Base-by-base conservation (phyloP, 2,888 invertebrate species). In the Liopterus haemorrhoidalis region DNA sequence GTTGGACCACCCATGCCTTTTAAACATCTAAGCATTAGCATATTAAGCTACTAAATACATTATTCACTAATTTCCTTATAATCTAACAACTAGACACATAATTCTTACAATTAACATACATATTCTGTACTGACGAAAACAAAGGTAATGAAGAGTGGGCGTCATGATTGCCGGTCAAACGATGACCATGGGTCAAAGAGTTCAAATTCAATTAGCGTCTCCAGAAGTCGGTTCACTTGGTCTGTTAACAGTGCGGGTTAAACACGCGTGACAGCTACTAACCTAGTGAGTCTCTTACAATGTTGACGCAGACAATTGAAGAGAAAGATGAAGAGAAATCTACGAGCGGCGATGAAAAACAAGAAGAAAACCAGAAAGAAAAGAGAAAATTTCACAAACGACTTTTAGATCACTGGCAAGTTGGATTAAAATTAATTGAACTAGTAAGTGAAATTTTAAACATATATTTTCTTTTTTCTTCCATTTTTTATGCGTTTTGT, bases 391-490 rank as follows among this genome's bases (percentile, higher is more conserved):
- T 15, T 53, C 49, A 42, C 53, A 52, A 41, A 49, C 48, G 4
- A 28, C 66, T 49, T 41, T 70, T 71, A 59, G 67, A 71, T 57
- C 64, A 75, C 64, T 76, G 79, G 72, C 77, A 77, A 46, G 64
- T 79, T 32, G 70, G 75, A 1, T 65, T 79, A 5, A 76, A 81
- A 63, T 64, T 74, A 22, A 54, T 75, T 6, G 79, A 83, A 67
- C 63, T 82, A 71, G 83, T 82, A 60, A 74, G 77, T 69, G 55
- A 38, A 14, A n/a, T n/a, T n/a, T n/a, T n/a, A n/a, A n/a, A n/a
- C n/a, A n/a, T n/a, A n/a, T n/a, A n/a, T n/a, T n/a, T n/a, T n/a
- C n/a, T n/a, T n/a, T n/a, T n/a, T n/a, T n/a, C n/a, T n/a, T n/a
- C n/a, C n/a, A n/a, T n/a, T n/a, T n/a, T n/a, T n/a, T n/a, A n/a